Conservation (phyloP, 2,113 vertebrate genomes). For the Chunga burmeisteri region DNA sequence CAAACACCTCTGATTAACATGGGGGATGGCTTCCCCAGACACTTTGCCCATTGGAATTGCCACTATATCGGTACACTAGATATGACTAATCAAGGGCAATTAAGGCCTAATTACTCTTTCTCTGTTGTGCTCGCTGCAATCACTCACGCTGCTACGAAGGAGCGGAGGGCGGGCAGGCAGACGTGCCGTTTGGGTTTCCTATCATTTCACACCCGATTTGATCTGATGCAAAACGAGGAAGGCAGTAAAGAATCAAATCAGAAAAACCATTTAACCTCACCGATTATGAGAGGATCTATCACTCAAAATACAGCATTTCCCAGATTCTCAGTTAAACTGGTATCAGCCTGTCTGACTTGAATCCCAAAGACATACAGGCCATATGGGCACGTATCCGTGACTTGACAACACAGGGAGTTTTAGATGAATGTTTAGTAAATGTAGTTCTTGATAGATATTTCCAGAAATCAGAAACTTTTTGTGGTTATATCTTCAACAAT, state of each 20-base stretch:
- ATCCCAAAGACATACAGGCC: neutral
- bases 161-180: neutral
- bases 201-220: neutral
- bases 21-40: neutral
- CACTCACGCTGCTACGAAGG: accelerated
- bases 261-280: neutral
- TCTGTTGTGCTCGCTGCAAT: neutral
- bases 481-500: neutral
- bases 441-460: neutral
- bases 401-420: neutral
- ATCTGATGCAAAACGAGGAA: neutral
- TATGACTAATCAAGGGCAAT: neutral
- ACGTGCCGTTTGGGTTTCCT: neutral
- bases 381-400: accelerated
- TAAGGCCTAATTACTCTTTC: neutral
- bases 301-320: neutral
- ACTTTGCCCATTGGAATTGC: neutral
- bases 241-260: slow-evolving; percentile 38
- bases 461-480: neutral
- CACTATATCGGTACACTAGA: neutral
- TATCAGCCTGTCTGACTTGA: neutral
- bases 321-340: neutral
- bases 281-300: neutral
- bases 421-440: neutral
- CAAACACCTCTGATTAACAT: neutral